phyloP scores from a whole-genome alignment of 2,888 invertebrate species.

The Aphelenchoides bicaudatus region DNA sequence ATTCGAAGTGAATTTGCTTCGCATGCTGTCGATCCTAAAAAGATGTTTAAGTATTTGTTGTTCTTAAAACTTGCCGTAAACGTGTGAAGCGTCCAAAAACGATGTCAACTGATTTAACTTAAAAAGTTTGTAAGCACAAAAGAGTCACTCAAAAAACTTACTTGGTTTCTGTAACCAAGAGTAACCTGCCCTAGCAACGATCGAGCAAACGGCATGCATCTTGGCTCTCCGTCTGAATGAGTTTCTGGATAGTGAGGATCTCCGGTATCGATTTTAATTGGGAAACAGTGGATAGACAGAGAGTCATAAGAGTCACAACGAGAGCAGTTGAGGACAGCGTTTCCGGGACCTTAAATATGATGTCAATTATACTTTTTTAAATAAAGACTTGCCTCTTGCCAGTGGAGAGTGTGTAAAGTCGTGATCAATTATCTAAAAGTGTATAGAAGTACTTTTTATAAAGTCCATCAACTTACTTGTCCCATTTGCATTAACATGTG shows the following conservation, averaged over 20 bases:
- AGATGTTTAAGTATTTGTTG: no score
- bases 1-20: slow-evolving; percentile 76
- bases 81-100: slow-evolving; percentile 73
- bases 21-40: slow-evolving; percentile 83
- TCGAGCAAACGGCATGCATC: slow-evolving; percentile 91
- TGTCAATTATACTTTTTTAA: not conserved
- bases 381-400: slow-evolving; percentile 37
- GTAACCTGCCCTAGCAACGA: slow-evolving; percentile 85
- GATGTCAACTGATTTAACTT: slow-evolving; percentile 91
- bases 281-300: slow-evolving; percentile 89
- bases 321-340: slow-evolving; percentile 56
- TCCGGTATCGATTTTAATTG: slow-evolving; percentile 81
- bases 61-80: no score
- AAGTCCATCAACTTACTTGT: no score
- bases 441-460: no score
- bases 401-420: slow-evolving; percentile 90
- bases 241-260: slow-evolving; percentile 81
- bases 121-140: slow-evolving; percentile 61
- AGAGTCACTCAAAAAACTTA: slow-evolving; percentile 14
- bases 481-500: slow-evolving; percentile 80
- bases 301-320: slow-evolving; percentile 81
- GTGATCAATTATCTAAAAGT: slow-evolving; percentile 88
- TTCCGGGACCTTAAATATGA: slow-evolving; percentile 38
- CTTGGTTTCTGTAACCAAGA: slow-evolving; percentile 64
- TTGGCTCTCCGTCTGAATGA: slow-evolving; percentile 75